Percentiles rank a stretch among this genome's conserved stretches.
Evolutionary conservation across 1,140 invertebrate genomes (phyloP).

Genomic region (Drosophila watanabei): DNA sequence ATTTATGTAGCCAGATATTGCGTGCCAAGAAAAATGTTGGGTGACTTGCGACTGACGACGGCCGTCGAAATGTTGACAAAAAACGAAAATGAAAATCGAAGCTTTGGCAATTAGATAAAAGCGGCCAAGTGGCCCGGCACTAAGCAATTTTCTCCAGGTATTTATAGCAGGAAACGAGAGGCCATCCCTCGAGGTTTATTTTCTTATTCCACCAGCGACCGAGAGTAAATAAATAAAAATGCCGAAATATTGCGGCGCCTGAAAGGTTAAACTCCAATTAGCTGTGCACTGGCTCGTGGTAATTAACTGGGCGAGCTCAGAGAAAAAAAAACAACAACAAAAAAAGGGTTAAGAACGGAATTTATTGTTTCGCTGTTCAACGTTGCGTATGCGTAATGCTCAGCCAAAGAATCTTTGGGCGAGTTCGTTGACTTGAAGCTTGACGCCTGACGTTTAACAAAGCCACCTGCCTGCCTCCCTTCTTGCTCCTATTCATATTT

Average conservation of each 20-base stretch:
- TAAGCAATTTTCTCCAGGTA: constrained; percentile 35
- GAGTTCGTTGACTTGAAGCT: constrained; percentile 40
- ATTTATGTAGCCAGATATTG: constrained; percentile 64
- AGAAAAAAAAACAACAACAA: neutral
- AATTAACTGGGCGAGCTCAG: constrained; percentile 63
- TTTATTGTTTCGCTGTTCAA: constrained; percentile 58
- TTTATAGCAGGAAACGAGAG: constrained; percentile 31
- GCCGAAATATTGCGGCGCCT: constrained; percentile 21
- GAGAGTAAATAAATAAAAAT: constrained; percentile 40
- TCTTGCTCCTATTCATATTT: constrained; percentile 66
- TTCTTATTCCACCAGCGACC: constrained; percentile 24
- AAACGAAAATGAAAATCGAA: constrained; percentile 40
- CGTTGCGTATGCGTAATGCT: constrained; percentile 76
- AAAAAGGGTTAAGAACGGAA: constrained; percentile 31
- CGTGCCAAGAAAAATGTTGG: constrained; percentile 53
- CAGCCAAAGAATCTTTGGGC: constrained; percentile 17
- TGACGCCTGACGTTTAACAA: constrained; percentile 29
- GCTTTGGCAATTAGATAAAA: constrained; percentile 47
- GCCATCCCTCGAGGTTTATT: constrained; percentile 20
- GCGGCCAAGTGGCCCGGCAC: constrained; percentile 32
- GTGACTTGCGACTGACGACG: constrained; percentile 1
- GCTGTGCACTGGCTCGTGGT: constrained; percentile 63
- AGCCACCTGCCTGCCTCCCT: neutral
- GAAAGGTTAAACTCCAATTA: constrained; percentile 68
- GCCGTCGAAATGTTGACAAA: constrained; percentile 28